A percentile compares a stretch with the other conserved stretches of the same genome.
Evolutionary conservation across 2,113 vertebrate genomes (phyloP).

Genomic region (Alethe diademata): DNA sequence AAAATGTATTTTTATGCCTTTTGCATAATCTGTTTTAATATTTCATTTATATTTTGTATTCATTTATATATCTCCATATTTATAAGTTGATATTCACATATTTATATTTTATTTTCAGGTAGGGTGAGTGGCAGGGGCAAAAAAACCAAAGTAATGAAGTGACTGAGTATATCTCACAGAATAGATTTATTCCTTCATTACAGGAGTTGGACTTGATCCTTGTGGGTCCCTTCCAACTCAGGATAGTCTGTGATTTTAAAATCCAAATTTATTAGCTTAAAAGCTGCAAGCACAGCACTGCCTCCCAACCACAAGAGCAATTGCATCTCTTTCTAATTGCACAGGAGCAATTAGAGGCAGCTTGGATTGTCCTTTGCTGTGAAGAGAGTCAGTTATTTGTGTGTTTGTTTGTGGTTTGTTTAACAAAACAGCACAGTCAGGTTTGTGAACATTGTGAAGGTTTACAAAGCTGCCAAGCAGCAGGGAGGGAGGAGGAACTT

Average conservation of each 20-base stretch:
- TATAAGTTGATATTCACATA: neutral
- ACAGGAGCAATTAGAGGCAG: neutral
- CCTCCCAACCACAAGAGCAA: neutral
- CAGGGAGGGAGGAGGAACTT: neutral
- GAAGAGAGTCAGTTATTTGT: neutral
- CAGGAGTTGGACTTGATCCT: neutral
- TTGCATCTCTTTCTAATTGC: neutral
- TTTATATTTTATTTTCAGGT: neutral
- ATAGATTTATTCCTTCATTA: neutral
- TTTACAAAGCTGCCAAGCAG: neutral
- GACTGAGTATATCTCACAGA: neutral
- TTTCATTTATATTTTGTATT: neutral
- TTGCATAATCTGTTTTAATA: neutral
- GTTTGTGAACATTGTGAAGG: neutral
- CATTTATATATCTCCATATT: neutral
- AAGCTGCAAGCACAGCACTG: neutral
- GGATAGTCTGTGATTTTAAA: neutral
- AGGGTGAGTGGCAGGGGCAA: neutral
- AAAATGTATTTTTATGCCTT: neutral
- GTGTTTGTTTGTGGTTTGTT: neutral
- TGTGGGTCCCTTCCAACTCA: neutral
- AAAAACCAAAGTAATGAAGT: neutral
- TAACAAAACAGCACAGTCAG: neutral
- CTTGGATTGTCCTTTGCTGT: neutral
- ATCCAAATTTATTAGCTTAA: neutral